phyloP scores from a whole-genome alignment of 2,888 invertebrate genomes.

The Pristionchus japonicus region DNA sequence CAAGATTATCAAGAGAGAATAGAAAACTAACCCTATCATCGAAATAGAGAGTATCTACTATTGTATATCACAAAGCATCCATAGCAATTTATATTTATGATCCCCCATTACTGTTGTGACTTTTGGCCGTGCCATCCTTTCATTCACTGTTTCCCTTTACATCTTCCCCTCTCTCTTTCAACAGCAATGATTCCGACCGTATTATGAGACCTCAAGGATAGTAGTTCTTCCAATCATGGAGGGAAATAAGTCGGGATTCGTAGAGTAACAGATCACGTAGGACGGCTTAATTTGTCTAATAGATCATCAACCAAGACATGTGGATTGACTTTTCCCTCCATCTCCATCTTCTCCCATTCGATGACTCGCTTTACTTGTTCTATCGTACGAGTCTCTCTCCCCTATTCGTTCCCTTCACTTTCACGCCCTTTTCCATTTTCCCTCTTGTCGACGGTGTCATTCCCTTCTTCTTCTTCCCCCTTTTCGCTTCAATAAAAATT shows the following conservation, averaged over 20 bases:
- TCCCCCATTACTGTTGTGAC: slow-evolving; percentile 7
- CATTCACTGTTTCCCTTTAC: background rate
- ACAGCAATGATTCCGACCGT: background rate
- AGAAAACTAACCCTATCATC: slow-evolving; percentile 53
- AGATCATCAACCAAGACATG: no score
- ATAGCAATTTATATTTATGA: background rate
- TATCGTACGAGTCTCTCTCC: slow-evolving; percentile 12
- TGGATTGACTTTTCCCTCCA: no score
- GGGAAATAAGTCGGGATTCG: no score
- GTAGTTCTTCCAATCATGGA: background rate
- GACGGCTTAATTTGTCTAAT: no score
- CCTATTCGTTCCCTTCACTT: slow-evolving; percentile 34
- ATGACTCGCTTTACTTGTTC: slow-evolving; percentile 39
- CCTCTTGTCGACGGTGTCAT: slow-evolving; percentile 10
- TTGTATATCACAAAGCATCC: background rate
- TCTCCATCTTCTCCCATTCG: background rate
- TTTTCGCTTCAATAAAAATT: slow-evolving; percentile 36
- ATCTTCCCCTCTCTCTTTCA: background rate
- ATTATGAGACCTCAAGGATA: background rate
- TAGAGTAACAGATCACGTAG: no score
- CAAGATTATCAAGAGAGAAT: slow-evolving; percentile 80
- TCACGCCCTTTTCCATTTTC: slow-evolving; percentile 34
- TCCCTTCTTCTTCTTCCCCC: slow-evolving; percentile 6
- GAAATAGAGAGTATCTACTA: slow-evolving; percentile 21
- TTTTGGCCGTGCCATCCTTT: background rate